phyloP scores from a whole-genome alignment of 1,140 invertebrate species.

The Bombus balteatus region DNA sequence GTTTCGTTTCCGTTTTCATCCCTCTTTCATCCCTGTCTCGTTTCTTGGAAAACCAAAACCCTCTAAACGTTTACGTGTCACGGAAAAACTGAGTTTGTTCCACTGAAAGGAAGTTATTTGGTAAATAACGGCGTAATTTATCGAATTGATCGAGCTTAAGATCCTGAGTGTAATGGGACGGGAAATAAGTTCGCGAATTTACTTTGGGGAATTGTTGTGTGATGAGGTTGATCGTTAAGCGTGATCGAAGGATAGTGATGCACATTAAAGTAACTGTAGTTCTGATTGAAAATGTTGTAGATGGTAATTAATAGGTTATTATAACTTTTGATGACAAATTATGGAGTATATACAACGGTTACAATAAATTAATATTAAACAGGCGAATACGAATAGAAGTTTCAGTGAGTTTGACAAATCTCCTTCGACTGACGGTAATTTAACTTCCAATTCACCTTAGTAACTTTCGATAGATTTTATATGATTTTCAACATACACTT shows the following conservation, averaged over 20 bases:
- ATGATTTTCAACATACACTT: not conserved
- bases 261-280: not conserved
- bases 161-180: not conserved
- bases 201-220: not conserved
- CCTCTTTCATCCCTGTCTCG: not conserved
- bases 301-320: not conserved
- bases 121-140: not conserved
- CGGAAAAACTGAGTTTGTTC: not conserved
- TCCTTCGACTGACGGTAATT: not conserved
- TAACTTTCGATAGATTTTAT: not conserved
- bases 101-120: not conserved
- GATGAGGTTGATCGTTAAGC: not conserved
- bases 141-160: not conserved
- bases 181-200: not conserved
- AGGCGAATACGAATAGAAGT: not conserved
- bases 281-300: not conserved
- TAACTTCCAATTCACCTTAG: not conserved
- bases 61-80: conserved; percentile 6
- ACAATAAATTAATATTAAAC: not conserved
- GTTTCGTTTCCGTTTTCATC: conserved; percentile 44
- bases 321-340: not conserved
- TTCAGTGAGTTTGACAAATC: not conserved
- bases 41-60: not conserved
- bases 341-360: too few species aligned
- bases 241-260: not conserved